Percentiles rank a stretch among this genome's conserved stretches.
Conservation (phyloP, 2,888 invertebrate species). For the Melinaea marsaeus region DNA sequence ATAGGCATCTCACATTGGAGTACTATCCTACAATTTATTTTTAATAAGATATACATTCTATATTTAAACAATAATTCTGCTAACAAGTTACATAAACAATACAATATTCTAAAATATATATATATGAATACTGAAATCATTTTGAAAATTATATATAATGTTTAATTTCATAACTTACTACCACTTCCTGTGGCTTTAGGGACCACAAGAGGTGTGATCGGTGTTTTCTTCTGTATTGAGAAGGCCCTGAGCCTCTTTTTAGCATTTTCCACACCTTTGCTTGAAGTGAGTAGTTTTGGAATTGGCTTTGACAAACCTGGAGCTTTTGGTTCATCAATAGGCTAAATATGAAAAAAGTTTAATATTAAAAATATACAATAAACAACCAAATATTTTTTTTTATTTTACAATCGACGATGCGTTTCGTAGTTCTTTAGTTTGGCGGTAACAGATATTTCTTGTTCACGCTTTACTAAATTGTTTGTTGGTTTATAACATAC, state of each 20-base stretch:
- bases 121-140: too few relatives aligned
- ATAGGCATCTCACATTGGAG: too few relatives aligned
- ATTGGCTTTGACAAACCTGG: slow-evolving; percentile 1
- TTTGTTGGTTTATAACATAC: slow-evolving; percentile 18
- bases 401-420: too few relatives aligned
- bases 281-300: slow-evolving; percentile 23
- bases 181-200: slow-evolving; percentile 48
- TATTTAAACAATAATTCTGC: too few relatives aligned
- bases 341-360: neutral
- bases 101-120: too few relatives aligned
- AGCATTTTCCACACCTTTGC: slow-evolving; percentile 66
- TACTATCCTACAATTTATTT: too few relatives aligned
- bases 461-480: neutral
- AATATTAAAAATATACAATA: too few relatives aligned
- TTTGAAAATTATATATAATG: too few relatives aligned
- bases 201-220: slow-evolving; percentile 47
- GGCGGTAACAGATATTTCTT: neutral
- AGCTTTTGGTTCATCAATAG: neutral
- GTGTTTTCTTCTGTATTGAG: slow-evolving; percentile 69
- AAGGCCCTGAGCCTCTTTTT: slow-evolving; percentile 70
- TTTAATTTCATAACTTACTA: slow-evolving; percentile 43
- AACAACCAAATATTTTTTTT: too few relatives aligned
- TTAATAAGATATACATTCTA: too few relatives aligned
- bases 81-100: too few relatives aligned
- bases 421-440: too few relatives aligned